Conservation (phyloP, 2,797 vertebrate species). For the Lepilemur septentrionalis region DNA sequence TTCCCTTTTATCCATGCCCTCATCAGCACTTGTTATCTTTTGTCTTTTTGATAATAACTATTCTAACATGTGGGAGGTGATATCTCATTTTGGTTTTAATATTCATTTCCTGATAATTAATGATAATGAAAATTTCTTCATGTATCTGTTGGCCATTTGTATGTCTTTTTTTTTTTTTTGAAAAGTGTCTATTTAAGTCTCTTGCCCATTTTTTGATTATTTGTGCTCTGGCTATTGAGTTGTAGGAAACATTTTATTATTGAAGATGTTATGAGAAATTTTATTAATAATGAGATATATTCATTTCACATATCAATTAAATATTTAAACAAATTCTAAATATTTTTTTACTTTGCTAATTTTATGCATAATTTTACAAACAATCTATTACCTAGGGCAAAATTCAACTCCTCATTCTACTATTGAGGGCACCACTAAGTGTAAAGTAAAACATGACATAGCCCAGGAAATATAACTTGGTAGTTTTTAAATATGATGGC, state of each 20-base stretch:
- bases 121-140: neutral
- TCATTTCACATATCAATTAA: constrained; percentile 13
- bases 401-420: neutral
- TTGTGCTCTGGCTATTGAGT: neutral
- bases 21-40: neutral
- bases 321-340: neutral
- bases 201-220: neutral
- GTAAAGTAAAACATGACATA: neutral
- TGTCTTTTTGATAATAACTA: neutral
- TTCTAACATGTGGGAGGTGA: neutral
- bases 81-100: neutral
- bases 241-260: neutral
- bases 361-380: neutral
- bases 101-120: neutral
- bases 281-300: neutral
- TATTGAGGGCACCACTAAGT: neutral
- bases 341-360: neutral
- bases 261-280: neutral
- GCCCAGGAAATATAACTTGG: neutral
- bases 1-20: neutral
- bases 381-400: neutral
- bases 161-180: neutral
- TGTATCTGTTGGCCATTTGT: neutral
- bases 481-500: neutral
- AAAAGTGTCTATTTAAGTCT: neutral